A percentile compares a stretch with the other conserved stretches of the same genome.
Conservation (phyloP, 2,888 invertebrate species). For the Ellobium chinense region DNA sequence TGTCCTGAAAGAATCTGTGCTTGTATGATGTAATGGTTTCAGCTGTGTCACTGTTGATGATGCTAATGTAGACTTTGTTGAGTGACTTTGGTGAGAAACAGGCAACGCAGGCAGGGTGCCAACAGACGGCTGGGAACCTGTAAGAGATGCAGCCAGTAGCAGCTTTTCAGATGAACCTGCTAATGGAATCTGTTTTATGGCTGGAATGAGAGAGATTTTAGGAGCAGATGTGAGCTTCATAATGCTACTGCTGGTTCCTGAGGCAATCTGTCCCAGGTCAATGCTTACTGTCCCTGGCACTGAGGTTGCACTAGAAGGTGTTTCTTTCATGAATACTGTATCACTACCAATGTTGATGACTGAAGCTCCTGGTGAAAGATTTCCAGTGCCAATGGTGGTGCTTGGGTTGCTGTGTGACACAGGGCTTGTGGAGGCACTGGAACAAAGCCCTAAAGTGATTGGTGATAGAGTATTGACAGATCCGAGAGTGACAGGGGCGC, state of each 20-base stretch:
- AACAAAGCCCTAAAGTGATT: constrained; percentile 4
- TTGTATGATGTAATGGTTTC: constrained; percentile 3
- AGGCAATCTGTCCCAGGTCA: constrained; percentile 43
- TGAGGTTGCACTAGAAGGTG: constrained; percentile 40
- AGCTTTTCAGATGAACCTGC: constrained; percentile 20
- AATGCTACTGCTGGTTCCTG: constrained; percentile 31
- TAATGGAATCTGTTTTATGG: constrained; percentile 30
- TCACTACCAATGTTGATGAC: constrained; percentile 42
- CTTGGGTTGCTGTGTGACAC: neutral
- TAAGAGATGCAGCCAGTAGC: neutral
- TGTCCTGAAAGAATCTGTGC: neutral
- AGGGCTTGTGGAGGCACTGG: neutral
- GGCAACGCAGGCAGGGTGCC: neutral
- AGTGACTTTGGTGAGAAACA: neutral
- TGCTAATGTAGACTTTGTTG: neutral
- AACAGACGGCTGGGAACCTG: neutral
- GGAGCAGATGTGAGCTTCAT: constrained; percentile 11
- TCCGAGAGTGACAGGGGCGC: neutral
- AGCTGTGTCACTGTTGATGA: constrained; percentile 1
- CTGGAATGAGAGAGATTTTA: constrained; percentile 41
- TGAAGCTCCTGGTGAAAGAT: constrained; percentile 27
- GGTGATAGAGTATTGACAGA: neutral
- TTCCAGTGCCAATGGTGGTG: neutral
- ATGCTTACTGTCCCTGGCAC: constrained; percentile 49
- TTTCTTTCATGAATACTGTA: constrained; percentile 28